Conservation (phyloP, 1,140 invertebrate species). For the Aphelinus atriplicis region DNA sequence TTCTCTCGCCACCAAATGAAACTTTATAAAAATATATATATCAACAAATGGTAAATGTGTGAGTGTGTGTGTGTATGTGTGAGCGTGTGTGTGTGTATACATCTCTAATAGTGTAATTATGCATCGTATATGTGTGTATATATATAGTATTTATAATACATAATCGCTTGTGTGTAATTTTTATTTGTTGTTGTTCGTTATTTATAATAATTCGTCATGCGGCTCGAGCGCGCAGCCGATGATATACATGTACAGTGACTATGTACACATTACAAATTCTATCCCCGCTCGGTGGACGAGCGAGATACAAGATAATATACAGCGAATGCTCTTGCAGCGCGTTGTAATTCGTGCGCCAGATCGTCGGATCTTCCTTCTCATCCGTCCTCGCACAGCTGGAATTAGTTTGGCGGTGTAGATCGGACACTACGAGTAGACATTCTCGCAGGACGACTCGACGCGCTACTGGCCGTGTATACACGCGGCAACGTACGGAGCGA, state of each 20-base stretch:
- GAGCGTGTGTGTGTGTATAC: neutral
- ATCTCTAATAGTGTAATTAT: constrained; percentile 28
- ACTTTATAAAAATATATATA: constrained; percentile 63
- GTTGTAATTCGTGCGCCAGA: neutral
- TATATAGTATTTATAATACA: no score
- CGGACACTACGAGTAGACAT: no score
- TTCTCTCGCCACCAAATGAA: constrained; percentile 54
- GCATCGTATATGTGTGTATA: neutral
- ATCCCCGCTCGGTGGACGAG: constrained; percentile 3
- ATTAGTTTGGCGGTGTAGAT: no score
- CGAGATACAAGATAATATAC: constrained; percentile 14
- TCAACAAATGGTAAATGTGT: constrained; percentile 62
- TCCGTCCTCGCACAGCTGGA: no score
- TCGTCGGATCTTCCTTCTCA: no score
- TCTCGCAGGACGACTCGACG: no score
- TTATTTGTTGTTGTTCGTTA: no score
- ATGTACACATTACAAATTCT: constrained; percentile 57
- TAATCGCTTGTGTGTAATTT: no score
- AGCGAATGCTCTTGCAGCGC: constrained; percentile 8
- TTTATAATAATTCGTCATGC: constrained; percentile 52
- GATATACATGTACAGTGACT: constrained; percentile 57
- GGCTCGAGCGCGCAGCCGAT: neutral
- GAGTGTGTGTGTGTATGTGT: no score
- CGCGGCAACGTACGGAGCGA: no score
- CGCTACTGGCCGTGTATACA: neutral